Evolutionary conservation across 2,113 vertebrate genomes (phyloP).

Genomic region (Gorilla gorilla): DNA sequence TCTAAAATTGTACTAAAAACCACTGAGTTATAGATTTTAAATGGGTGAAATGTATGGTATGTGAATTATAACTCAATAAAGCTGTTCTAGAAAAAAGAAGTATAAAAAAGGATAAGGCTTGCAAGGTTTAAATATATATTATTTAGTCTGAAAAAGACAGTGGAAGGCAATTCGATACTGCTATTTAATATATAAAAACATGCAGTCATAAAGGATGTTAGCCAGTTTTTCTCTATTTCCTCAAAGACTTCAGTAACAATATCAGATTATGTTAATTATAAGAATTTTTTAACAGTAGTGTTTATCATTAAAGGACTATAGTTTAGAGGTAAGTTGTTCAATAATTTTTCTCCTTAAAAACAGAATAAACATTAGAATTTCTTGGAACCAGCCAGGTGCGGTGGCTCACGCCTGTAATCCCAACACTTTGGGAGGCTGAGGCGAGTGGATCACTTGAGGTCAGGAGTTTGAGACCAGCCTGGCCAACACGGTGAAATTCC

Average conservation of each 20-base stretch:
- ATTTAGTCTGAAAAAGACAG: not conserved
- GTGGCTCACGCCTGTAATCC: too few relatives aligned
- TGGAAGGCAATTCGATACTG: not conserved
- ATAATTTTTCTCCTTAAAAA: conserved; percentile 16
- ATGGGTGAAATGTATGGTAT: not conserved
- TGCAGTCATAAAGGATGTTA: not conserved
- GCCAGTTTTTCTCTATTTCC: not conserved
- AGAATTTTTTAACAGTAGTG: not conserved
- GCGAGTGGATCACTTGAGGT: too few relatives aligned
- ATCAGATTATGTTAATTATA: not conserved
- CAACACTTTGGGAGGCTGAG: too few relatives aligned
- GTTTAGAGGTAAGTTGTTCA: not conserved
- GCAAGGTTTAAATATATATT: not conserved
- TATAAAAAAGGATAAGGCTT: not conserved
- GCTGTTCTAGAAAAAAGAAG: not conserved
- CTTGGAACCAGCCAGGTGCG: not conserved
- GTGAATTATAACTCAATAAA: not conserved
- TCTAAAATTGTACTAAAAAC: not conserved
- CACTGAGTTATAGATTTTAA: not conserved
- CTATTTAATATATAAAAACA: not conserved
- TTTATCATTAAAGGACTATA: not conserved
- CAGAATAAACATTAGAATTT: not conserved
- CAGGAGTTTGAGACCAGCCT: too few relatives aligned
- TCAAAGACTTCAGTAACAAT: not conserved
- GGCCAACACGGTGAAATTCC: too few relatives aligned